Base-by-base conservation (phyloP, 2,888 invertebrate genomes). In the Hydraecia micacea region DNA sequence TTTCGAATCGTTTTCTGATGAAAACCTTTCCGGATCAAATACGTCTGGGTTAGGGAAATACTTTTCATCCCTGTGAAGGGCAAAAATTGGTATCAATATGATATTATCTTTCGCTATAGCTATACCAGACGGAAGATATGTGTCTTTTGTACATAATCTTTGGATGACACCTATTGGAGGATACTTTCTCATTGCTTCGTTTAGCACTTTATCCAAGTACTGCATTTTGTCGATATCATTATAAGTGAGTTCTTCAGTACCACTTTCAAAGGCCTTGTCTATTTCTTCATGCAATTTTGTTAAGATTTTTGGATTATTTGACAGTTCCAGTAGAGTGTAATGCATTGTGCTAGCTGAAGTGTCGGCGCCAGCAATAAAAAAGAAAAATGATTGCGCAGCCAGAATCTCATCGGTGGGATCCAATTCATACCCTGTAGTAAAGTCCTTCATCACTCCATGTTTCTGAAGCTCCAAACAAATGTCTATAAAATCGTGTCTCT, bases 11-110 rank as follows among this genome's bases (percentile, higher is more conserved):
- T 93, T 93, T 69, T 92, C 87, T 32, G 91, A 75, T 55, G 91
- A 88, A 91, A 97, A 97, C 83, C 97, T 92, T 60, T 97, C 96
- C 5, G 97, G 97, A 84, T 97, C 94, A 87, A 96, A 97, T 63
- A 86, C 69, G 21, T 95, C 92, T 21, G 97, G 95, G 62, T 96
- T 89, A 0, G 94, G 93, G 77, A 88, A 96, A 75, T 94, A 92
- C 28, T 92, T 92, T 49, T 92, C 91, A 83, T 97, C 96, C 81
- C 93, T 91, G 36, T 95, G 95, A 66, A 95, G 87, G 6, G 89
- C 93, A 84, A 86, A 96, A 68, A 93, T 81, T 1, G 95, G 92
- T 70, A 94, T 67, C 0, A 93, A 55, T 0, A 92, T 79, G 2
- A 89, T 58, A 6, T 79, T 85, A 72, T 86, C 92, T 81, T 94